Base-by-base conservation (phyloP, 1,140 invertebrate genomes). In the Drosophila tani region DNA sequence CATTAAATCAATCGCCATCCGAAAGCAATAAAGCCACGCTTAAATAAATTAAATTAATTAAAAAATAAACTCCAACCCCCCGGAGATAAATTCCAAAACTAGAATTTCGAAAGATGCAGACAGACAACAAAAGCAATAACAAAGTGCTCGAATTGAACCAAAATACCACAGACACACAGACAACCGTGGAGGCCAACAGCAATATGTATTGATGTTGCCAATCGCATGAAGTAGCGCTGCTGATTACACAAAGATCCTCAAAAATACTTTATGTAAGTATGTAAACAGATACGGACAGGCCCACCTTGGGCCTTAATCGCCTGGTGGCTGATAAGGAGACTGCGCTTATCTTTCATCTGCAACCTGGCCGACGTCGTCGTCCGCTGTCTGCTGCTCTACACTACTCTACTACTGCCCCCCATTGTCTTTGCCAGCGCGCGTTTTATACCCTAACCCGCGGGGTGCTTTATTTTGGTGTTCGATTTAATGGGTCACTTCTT, bases 101-200 rank as follows among this genome's bases (percentile, higher is more conserved):
- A 27, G 8, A 35, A 49, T 70, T 49, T 35, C 55, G 40, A 68
- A 67, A 75, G 38, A 73, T 75, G 82, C 82, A 75, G 41, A 80
- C 53, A 62, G 71, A 90, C 68, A 84, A 69, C 79, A 77, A 85
- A 82, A 90, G 81, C 85, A 88, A 90, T 90, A 85, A 85, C 79
- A 90, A 88, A 74, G 81, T 82, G 85, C 79, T 85, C 62, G 70
- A 76, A 85, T 80, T 62, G 70, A 73, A 90, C 68, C 81, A 90
- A 90, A 90, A 90, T 90, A 90, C 17, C 17, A 53, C 84, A 85
- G 81, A 84, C 65, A 87, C 77, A 74, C 45, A 47, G 56, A 50
- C 46, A 58, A 43, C 32, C 66, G 43, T 62, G 45, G 49, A 60
- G 63, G 29, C 29, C 51, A 57, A 65, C 75, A 65, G 9, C 46